Percentiles rank a stretch among this genome's conserved stretches.
These are phyloP conservation scores for Galaxias olidus DNA, from an alignment of 2,797 vertebrate species.

Conservation along the genomic window DNA sequence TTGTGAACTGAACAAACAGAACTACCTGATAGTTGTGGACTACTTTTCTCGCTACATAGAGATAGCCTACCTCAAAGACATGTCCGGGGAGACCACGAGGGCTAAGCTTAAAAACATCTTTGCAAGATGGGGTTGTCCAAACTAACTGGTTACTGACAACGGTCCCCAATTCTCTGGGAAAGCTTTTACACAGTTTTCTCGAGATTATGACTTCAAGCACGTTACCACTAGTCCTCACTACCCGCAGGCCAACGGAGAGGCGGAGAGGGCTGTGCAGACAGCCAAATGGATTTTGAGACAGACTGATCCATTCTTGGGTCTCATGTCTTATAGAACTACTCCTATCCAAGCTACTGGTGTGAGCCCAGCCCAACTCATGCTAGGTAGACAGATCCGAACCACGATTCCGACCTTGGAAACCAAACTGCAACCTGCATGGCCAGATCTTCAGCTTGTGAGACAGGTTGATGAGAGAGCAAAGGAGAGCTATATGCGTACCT, in stretches of 20 bases:
- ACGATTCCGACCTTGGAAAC: slow-evolving; percentile 8
- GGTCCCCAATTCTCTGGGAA: slow-evolving; percentile 45
- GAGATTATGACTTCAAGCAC: no score
- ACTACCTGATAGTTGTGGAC: slow-evolving; percentile 20
- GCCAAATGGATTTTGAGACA: slow-evolving; percentile 22
- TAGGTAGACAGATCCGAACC: slow-evolving; percentile 12
- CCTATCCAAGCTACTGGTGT: slow-evolving; percentile 19
- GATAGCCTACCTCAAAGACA: slow-evolving; percentile 12
- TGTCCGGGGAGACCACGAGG: neutral
- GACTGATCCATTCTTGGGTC: slow-evolving; percentile 55
- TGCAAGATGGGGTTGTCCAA: slow-evolving; percentile 43
- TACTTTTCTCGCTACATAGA: slow-evolving; percentile 22
- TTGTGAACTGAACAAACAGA: slow-evolving; percentile 14
- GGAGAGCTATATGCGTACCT: neutral
- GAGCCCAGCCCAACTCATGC: slow-evolving; percentile 25
- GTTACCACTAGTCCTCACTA: slow-evolving; percentile 28
- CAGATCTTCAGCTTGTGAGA: slow-evolving; percentile 5
- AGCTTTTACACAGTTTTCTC: no score
- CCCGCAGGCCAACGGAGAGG: slow-evolving; percentile 56
- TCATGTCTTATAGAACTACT: slow-evolving; percentile 42
- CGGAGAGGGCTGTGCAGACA: slow-evolving; percentile 49
- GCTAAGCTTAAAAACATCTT: slow-evolving; percentile 29
- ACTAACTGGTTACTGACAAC: slow-evolving; percentile 62
- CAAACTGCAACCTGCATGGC: slow-evolving; percentile 13
- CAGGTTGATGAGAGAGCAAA: slow-evolving; percentile 1